These are phyloP conservation scores for Callipepla californica DNA, from an alignment of 2,113 vertebrate species.

Conservation along the genomic window DNA sequence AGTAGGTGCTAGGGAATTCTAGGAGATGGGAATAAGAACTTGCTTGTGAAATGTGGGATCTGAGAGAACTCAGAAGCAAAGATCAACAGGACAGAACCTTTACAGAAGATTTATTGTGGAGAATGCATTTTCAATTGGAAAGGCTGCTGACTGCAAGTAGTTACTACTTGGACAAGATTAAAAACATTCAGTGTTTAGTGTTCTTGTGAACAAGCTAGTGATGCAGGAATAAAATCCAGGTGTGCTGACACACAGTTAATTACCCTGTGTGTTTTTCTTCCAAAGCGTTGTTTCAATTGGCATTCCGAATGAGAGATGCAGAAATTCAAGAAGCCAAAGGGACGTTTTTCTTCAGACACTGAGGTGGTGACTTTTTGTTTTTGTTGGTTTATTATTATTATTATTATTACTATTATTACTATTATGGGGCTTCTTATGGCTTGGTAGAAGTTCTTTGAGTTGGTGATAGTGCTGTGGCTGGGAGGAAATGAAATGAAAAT, in stretches of 20 bases:
- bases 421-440: not conserved
- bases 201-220: not conserved
- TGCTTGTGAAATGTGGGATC: not conserved
- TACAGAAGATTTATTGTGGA: not conserved
- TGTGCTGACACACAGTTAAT: not conserved
- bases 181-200: not conserved
- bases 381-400: too few relatives aligned
- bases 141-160: not conserved
- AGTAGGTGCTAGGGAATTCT: not conserved
- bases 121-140: not conserved
- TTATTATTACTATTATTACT: not conserved
- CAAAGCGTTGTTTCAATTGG: not conserved
- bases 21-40: not conserved
- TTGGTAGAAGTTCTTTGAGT: not conserved
- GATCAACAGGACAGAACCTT: not conserved
- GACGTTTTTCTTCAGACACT: not conserved
- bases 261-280: not conserved
- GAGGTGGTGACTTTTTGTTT: not conserved
- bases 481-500: not conserved
- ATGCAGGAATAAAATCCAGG: not conserved
- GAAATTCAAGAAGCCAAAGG: not conserved
- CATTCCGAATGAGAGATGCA: not conserved
- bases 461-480: not conserved
- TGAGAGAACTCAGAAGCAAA: not conserved
- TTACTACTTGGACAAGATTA: not conserved